Percentiles rank a stretch among this genome's conserved stretches.
phyloP scores from a whole-genome alignment of 2,888 invertebrate genomes.

The Holacanthella duospinosa region DNA sequence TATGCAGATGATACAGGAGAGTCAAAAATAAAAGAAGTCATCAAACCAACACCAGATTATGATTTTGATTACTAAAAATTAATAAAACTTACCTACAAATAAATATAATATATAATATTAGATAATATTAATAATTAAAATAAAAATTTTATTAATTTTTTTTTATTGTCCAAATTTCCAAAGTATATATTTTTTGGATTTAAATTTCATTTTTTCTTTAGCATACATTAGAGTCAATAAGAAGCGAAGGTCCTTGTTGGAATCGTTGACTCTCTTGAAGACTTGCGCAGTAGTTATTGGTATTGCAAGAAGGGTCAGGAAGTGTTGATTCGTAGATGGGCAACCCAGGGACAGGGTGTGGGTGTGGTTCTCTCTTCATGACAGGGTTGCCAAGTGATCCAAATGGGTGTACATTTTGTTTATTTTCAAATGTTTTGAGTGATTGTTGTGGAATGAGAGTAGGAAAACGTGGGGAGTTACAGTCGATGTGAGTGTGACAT shows the following conservation, averaged over 20 bases:
- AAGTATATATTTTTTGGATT: not conserved
- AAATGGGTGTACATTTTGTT: not conserved
- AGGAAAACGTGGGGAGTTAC: not conserved
- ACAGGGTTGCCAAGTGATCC: not conserved
- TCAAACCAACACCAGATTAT: constrained; percentile 15
- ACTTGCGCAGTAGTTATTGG: constrained; percentile 38
- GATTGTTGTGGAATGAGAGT: constrained; percentile 4
- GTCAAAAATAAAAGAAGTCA: constrained; percentile 1
- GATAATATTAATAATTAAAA: not conserved
- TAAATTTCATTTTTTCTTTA: too few relatives aligned
- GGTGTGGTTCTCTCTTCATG: constrained; percentile 3
- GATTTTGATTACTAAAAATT: constrained; percentile 19
- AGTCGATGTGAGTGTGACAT: not conserved
- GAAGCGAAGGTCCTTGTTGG: not conserved
- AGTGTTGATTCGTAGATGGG: constrained; percentile 1
- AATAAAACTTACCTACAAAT: not conserved
- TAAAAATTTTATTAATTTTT: not conserved
- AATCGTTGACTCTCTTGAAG: not conserved
- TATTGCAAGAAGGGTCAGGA: constrained; percentile 7
- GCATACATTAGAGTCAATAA: too few relatives aligned
- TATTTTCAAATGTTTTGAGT: not conserved
- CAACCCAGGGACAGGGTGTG: not conserved
- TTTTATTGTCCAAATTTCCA: not conserved
- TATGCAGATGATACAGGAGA: not conserved
- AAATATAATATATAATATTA: not conserved